Conservation (phyloP, 1,140 invertebrate genomes). For the Dryas iulia region DNA sequence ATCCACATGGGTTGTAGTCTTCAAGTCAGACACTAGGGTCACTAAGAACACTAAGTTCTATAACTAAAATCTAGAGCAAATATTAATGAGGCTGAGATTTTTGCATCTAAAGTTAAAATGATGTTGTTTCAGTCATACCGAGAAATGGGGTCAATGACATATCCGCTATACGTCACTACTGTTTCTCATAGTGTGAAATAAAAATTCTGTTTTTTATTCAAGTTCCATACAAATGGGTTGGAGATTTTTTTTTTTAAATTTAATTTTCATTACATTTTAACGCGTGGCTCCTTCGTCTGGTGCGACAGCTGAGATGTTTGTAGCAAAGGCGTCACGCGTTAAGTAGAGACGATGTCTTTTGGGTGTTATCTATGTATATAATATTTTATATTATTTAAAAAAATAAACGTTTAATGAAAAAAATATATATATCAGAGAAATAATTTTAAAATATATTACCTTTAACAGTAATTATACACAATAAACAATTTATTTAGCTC, state of each 20-base stretch:
- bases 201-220: conserved; percentile 5
- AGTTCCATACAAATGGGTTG: not conserved
- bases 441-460: no score
- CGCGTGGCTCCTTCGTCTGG: not conserved
- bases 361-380: no score
- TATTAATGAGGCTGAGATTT: conserved; percentile 29
- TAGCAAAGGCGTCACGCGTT: not conserved
- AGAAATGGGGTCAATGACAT: conserved; percentile 33
- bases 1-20: conserved; percentile 1
- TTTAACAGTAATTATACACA: no score
- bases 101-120: conserved; percentile 17
- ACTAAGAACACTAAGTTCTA: conserved; percentile 1
- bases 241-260: not conserved
- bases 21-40: not conserved
- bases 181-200: conserved; percentile 12
- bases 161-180: conserved; percentile 21
- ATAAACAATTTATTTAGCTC: not conserved
- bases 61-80: conserved; percentile 18
- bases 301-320: not conserved
- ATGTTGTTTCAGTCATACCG: conserved; percentile 28
- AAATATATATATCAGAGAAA: no score
- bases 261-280: not conserved
- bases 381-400: no score
- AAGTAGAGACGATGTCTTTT: no score
- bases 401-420: no score